phyloP scores from a whole-genome alignment of 1,140 invertebrate species.

The Diorhabda sublineata region DNA sequence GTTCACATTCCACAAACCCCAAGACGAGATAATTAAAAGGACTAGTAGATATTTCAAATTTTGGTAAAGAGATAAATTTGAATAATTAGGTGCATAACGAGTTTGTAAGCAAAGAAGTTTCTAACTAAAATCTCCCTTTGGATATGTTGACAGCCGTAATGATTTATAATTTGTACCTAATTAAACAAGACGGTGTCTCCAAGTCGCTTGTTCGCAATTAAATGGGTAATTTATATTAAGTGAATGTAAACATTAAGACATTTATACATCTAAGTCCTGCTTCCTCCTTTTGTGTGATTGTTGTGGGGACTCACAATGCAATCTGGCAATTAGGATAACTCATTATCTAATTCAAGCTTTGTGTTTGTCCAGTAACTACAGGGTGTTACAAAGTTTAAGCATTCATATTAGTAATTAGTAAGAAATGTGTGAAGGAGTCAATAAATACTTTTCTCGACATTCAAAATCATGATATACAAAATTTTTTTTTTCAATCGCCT shows the following conservation, averaged over 20 bases:
- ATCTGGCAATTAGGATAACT: too few species aligned
- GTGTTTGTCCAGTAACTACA: too few species aligned
- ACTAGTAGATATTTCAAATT: neutral
- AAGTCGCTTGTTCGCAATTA: conserved; percentile 17
- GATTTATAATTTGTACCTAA: conserved; percentile 20
- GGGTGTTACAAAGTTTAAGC: neutral
- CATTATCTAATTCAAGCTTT: too few species aligned
- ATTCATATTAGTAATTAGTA: neutral
- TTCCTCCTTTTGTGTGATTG: neutral
- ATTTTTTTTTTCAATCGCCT: too few species aligned
- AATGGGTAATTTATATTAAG: conserved; percentile 16
- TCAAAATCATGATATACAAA: too few species aligned
- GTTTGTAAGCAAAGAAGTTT: conserved; percentile 38
- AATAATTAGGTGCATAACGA: conserved; percentile 38
- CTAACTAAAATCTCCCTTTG: conserved; percentile 17
- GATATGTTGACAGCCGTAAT: conserved; percentile 13
- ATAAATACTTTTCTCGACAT: too few species aligned
- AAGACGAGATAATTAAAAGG: too few species aligned
- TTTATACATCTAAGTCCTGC: neutral
- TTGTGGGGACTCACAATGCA: too few species aligned
- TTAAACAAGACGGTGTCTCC: conserved; percentile 19
- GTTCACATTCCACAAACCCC: too few species aligned
- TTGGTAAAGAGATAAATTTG: conserved; percentile 19
- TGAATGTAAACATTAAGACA: conserved; percentile 23
- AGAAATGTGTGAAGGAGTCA: too few species aligned